phyloP scores from a whole-genome alignment of 2,113 vertebrate species.

The Eudyptes chrysolophus region DNA sequence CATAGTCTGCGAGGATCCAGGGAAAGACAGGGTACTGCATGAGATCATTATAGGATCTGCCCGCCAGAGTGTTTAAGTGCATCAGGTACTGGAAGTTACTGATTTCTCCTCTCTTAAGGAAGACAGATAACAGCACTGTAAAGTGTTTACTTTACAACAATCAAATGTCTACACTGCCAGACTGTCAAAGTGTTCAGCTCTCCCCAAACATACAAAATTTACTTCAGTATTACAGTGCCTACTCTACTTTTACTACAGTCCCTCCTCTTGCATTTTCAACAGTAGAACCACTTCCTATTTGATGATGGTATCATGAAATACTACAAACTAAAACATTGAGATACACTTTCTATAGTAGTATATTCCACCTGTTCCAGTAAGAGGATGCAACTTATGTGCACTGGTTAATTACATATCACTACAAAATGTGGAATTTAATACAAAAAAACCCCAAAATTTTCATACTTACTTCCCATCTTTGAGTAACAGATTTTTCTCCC shows the following conservation, averaged over 20 bases:
- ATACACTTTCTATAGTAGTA: background rate
- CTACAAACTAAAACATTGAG: background rate
- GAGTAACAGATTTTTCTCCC: conserved; percentile 97
- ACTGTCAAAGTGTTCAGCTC: background rate
- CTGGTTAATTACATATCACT: background rate
- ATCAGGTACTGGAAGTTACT: conserved; percentile 99
- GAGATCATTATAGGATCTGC: conserved; percentile 96
- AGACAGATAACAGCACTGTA: conserved; percentile 37
- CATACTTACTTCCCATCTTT: conserved; percentile 93
- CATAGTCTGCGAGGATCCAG: conserved; percentile 96
- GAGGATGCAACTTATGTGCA: background rate
- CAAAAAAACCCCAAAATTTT: background rate
- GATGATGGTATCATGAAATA: background rate
- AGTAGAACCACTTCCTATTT: background rate
- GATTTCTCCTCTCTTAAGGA: conserved; percentile 93
- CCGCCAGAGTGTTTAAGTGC: conserved; percentile 97
- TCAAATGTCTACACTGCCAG: background rate
- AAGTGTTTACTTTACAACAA: background rate
- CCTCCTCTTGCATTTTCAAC: background rate
- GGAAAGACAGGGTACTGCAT: conserved; percentile 99
- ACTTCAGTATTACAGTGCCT: background rate
- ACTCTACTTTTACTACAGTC: background rate
- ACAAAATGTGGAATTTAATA: background rate
- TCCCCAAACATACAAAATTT: background rate
- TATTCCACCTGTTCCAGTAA: background rate